A percentile compares a stretch with the other conserved stretches of the same genome.
Evolutionary conservation across 2,113 vertebrate genomes (phyloP).

Genomic region (Heterotis niloticus): DNA sequence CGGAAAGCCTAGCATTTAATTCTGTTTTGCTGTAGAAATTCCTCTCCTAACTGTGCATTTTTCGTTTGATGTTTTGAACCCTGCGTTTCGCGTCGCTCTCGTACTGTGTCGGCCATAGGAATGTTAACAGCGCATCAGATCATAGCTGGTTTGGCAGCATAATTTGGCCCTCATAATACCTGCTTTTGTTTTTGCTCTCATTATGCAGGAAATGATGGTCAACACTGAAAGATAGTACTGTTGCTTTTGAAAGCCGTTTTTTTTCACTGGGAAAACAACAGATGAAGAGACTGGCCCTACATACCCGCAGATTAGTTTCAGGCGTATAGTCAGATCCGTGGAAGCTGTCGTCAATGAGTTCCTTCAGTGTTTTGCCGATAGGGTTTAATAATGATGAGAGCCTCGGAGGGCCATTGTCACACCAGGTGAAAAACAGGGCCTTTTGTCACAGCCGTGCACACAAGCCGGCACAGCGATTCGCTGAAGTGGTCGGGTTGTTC

Average conservation of each 20-base stretch:
- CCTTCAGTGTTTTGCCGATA: neutral
- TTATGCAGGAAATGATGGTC: neutral
- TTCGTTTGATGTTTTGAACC: neutral
- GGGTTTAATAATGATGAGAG: neutral
- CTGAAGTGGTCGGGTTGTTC: neutral
- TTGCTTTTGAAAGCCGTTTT: too few relatives aligned
- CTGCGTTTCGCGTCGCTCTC: neutral
- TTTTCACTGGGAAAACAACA: too few relatives aligned
- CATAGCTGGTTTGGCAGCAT: neutral
- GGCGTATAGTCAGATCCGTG: neutral
- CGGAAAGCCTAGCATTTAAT: neutral
- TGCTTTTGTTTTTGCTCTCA: neutral
- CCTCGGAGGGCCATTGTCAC: neutral
- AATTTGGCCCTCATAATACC: neutral
- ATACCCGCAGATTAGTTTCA: too few relatives aligned
- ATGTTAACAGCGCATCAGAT: neutral
- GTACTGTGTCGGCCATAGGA: neutral
- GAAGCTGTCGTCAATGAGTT: neutral
- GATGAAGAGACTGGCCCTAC: too few relatives aligned
- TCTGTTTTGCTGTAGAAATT: constrained; percentile 8
- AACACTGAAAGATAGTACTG: neutral
- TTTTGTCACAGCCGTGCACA: too few relatives aligned
- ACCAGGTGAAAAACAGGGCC: neutral
- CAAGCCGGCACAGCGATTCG: neutral
- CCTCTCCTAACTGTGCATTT: neutral